Evolutionary conservation across 1,140 invertebrate genomes (phyloP).

Genomic region (Spodoptera frugiperda): DNA sequence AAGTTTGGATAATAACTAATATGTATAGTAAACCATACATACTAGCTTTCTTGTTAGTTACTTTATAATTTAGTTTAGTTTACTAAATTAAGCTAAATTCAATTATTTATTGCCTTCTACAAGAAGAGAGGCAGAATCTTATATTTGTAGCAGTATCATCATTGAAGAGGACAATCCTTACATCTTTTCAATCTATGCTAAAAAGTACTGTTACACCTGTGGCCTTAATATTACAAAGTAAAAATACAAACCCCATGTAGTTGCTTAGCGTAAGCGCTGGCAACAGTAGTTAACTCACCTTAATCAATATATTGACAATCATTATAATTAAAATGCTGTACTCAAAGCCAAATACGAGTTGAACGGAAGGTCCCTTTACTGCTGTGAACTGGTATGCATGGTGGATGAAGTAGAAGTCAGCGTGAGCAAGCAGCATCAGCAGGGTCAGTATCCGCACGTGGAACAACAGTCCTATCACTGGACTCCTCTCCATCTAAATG

Average conservation of each 20-base stretch:
- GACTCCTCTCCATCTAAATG: slow-evolving; percentile 98
- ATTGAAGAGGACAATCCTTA: too few species aligned
- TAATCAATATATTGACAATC: slow-evolving; percentile 97
- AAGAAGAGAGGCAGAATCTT: too few species aligned
- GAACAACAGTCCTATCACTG: slow-evolving; percentile 98
- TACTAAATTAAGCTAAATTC: too few species aligned
- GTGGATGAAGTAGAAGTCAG: slow-evolving; percentile 96
- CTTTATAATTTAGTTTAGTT: too few species aligned
- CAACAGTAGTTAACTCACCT: slow-evolving; percentile 87
- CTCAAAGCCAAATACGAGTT: slow-evolving; percentile 99
- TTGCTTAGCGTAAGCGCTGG: slow-evolving; percentile 90
- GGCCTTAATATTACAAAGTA: too few species aligned
- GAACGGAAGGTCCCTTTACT: slow-evolving; percentile 97
- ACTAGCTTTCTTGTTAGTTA: too few species aligned
- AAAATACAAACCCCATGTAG: slow-evolving; percentile 88
- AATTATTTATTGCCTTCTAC: too few species aligned
- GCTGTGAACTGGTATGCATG: slow-evolving; percentile 98
- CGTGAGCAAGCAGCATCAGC: slow-evolving; percentile 91
- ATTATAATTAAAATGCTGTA: slow-evolving; percentile 99
- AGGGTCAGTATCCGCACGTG: slow-evolving; percentile 97
- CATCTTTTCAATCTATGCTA: too few species aligned
- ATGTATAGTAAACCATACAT: too few species aligned
- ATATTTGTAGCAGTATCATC: too few species aligned
- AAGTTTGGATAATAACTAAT: too few species aligned
- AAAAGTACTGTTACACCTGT: too few species aligned